Percentiles rank a stretch among this genome's conserved stretches.
phyloP scores from a whole-genome alignment of 2,797 vertebrate genomes.

The Pseudopleuronectes americanus region DNA sequence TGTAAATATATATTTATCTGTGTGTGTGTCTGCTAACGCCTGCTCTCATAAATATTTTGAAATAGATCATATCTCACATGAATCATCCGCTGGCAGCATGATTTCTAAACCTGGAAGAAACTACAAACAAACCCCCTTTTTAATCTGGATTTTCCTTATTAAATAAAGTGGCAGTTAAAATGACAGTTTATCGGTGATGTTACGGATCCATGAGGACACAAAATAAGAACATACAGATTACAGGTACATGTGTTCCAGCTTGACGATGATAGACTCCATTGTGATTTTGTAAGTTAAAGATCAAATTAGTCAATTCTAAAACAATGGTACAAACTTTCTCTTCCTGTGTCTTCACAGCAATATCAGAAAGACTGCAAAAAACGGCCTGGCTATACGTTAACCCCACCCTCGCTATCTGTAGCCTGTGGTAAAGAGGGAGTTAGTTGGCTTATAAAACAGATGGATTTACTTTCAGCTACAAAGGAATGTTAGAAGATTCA shows the following conservation, averaged over 20 bases:
- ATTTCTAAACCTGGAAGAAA: background rate
- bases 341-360: background rate
- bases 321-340: background rate
- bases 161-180: background rate
- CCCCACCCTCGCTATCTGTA: slow-evolving; percentile 74
- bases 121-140: too few species aligned
- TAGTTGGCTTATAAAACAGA: slow-evolving; percentile 24
- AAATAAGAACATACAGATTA: background rate
- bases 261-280: background rate
- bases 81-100: background rate
- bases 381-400: slow-evolving; percentile 33
- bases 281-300: background rate
- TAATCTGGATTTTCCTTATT: too few species aligned
- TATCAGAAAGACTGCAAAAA: slow-evolving; percentile 6
- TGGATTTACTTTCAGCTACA: slow-evolving; percentile 39
- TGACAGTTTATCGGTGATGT: too few species aligned
- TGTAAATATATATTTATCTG: too few species aligned
- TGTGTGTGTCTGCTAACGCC: too few species aligned
- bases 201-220: background rate
- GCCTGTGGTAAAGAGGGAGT: slow-evolving; percentile 23
- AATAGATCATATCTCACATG: background rate
- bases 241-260: background rate
- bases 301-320: background rate
- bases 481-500: slow-evolving; percentile 33
- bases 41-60: too few species aligned